Percentiles rank a stretch among this genome's conserved stretches.
These are phyloP conservation scores for Perca schrenkii DNA, from an alignment of 2,113 vertebrate genomes.

Conservation along the genomic window DNA sequence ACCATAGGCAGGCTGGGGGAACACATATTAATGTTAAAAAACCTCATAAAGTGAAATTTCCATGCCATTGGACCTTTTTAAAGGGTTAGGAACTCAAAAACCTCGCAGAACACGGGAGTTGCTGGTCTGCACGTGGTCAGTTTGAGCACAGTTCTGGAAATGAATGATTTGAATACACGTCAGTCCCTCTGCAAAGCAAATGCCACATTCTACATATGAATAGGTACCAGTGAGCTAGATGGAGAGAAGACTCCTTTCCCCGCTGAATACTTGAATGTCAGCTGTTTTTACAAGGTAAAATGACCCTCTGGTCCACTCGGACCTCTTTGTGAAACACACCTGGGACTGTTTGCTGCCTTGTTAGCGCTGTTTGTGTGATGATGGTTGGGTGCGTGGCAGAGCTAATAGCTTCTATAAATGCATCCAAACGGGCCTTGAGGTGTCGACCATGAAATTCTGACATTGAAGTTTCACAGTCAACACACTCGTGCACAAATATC, in stretches of 20 bases:
- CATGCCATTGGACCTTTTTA: no score
- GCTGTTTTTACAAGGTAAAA: conserved; percentile 37
- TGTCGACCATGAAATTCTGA: conserved; percentile 16
- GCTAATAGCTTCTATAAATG: conserved; percentile 40
- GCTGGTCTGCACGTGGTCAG: no score
- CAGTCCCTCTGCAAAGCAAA: conserved; percentile 30
- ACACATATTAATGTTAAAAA: no score
- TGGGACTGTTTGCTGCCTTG: neutral
- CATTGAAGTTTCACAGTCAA: neutral
- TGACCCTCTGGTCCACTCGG: neutral
- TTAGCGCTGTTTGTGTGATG: conserved; percentile 37
- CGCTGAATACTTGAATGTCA: conserved; percentile 36
- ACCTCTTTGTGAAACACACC: neutral
- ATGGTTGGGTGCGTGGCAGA: neutral
- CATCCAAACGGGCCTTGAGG: conserved; percentile 24
- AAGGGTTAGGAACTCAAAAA: no score
- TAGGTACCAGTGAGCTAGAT: conserved; percentile 6
- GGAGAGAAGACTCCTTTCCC: conserved; percentile 5
- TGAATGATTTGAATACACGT: neutral
- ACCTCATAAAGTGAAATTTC: no score
- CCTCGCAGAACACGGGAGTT: no score
- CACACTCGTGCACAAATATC: neutral
- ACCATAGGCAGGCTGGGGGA: no score
- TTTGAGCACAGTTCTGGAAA: neutral
- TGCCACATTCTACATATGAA: conserved; percentile 55